Percentiles rank a stretch among this genome's conserved stretches.
phyloP scores from a whole-genome alignment of 2,888 invertebrate genomes.

The Stomorhina lunata region DNA sequence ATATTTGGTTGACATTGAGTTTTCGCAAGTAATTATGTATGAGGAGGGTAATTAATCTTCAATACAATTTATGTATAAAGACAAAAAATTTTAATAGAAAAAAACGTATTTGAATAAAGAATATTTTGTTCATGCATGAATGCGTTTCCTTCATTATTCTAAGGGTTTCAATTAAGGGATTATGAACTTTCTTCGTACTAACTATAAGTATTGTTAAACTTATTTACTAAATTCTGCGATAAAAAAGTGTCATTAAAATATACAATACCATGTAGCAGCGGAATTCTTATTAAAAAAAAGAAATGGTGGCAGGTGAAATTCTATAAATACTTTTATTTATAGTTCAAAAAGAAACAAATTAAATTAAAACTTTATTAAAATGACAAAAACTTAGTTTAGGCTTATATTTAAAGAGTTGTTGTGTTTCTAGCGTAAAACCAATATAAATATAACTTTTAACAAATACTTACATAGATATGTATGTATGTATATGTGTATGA shows the following conservation, averaged over 20 bases:
- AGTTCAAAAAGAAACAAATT: background rate
- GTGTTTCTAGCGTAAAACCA: background rate
- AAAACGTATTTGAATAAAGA: background rate
- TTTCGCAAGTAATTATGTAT: slow-evolving; percentile 28
- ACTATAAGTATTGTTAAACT: too few relatives aligned
- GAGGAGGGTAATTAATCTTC: slow-evolving; percentile 29
- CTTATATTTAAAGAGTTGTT: background rate
- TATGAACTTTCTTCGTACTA: background rate
- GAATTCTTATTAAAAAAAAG: too few relatives aligned
- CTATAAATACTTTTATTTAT: background rate
- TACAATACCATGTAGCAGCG: background rate
- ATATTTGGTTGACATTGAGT: slow-evolving; percentile 39
- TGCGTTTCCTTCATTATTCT: background rate
- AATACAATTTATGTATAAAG: background rate
- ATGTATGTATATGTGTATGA: too few relatives aligned
- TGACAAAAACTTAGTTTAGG: background rate
- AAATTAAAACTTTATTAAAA: slow-evolving; percentile 8
- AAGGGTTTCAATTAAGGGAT: background rate
- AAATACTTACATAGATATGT: too few relatives aligned
- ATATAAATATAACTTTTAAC: background rate
- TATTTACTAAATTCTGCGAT: too few relatives aligned
- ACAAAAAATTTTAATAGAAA: background rate
- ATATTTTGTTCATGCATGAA: background rate
- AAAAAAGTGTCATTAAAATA: background rate
- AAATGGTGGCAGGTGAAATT: background rate